Base-by-base conservation (phyloP, 64 coral and sea anemone genomes). In the Trachythela sp. region DNA sequence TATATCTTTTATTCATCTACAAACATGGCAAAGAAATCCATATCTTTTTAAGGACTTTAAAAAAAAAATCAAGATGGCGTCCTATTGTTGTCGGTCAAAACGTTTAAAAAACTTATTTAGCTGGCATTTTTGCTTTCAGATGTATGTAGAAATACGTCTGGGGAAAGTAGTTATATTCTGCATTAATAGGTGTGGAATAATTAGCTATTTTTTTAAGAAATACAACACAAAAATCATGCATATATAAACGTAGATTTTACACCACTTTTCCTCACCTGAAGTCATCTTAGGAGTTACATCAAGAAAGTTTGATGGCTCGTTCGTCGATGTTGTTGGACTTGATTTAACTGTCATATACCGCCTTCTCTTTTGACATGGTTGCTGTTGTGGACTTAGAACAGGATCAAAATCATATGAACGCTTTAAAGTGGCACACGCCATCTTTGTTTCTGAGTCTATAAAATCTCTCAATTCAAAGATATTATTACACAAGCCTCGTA, bases 351-450 rank as follows among this genome's bases (percentile, higher is more conserved):
- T 91, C 37, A 91, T 85, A 42, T 93, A 99, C 83, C 96, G 92
- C 39, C 96, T 91, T 71, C 96, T 94, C 43, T 99, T 99, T n/a
- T 94, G 91, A 48, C 93, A 99, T 64, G 96, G 96, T 88, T 97
- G 95, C 48, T 94, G 95, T 84, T 99, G 96, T 58, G 93, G 93
- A 43, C 93, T 99, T 27, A 97, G 77, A 54, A 99, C 54, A 48
- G 96, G 93, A 51, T 99, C 96, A 49, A 99, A 95, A 54, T 99
- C 96, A 56, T 95, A 94, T 30, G 96, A 95, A 86, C 96, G 89
- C 85, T 99, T 99, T 36, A 99, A 89, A 26, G 96, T 99, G 42
- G 94, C 94, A 92, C 96, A 99, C 91, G 96, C 93, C 96, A 95
- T 99, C 24, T 77, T 92, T 35, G 37, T 37, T 80, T 37, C 26